These are phyloP conservation scores for Prolemur simus DNA, from an alignment of 2,113 vertebrate genomes.

Conservation along the genomic window DNA sequence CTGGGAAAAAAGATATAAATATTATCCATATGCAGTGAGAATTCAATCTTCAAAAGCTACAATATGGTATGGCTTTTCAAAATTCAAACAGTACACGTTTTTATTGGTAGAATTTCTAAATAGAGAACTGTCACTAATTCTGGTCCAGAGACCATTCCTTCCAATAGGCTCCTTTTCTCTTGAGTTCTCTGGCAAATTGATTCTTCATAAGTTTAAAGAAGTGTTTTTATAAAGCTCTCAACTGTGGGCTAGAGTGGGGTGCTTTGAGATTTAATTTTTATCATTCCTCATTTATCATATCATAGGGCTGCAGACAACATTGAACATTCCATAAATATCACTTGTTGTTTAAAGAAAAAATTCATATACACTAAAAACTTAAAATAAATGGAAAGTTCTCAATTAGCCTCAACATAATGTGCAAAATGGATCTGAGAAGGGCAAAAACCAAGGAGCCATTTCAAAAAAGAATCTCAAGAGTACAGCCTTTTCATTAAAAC, in stretches of 20 bases:
- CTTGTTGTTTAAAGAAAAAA: neutral
- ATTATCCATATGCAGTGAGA: neutral
- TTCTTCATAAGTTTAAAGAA: neutral
- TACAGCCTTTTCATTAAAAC: neutral
- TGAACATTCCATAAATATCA: neutral
- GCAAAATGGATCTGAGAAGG: neutral
- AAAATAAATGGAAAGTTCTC: conserved; percentile 23
- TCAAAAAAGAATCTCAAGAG: neutral
- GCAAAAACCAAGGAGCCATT: neutral
- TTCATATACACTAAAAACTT: neutral
- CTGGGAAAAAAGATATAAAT: neutral
- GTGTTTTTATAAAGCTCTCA: neutral
- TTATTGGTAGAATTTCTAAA: neutral
- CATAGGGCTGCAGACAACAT: neutral
- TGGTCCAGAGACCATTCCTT: neutral
- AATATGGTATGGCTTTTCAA: neutral
- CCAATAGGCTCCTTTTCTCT: neutral
- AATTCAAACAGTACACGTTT: conserved; percentile 3
- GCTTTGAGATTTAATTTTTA: neutral
- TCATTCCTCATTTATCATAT: neutral
- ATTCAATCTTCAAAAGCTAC: neutral
- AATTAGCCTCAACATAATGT: neutral
- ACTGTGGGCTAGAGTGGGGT: neutral
- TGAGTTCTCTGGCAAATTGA: neutral
- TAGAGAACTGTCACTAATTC: neutral